Conservation (phyloP, 2,888 invertebrate genomes). For the Malacosoma neustria region DNA sequence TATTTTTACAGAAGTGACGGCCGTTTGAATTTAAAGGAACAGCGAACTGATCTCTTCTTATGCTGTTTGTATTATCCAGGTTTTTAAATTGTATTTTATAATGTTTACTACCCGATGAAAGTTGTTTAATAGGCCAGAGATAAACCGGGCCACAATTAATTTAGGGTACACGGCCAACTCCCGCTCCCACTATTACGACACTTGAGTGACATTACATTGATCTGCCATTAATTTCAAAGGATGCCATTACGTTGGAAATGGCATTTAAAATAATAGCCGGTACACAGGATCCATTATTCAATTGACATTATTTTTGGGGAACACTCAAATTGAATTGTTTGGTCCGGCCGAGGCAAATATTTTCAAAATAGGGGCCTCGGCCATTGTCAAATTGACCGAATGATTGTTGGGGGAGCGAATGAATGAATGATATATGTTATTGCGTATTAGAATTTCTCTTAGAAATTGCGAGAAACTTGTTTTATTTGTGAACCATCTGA, state of each 20-base stretch:
- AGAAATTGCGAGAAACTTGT: too few species aligned
- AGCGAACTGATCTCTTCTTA: too few species aligned
- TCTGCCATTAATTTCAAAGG: not conserved
- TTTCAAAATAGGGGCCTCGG: slow-evolving; percentile 57
- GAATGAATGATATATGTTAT: slow-evolving; percentile 26
- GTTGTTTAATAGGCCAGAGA: too few species aligned
- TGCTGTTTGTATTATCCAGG: too few species aligned
- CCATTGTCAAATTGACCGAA: slow-evolving; percentile 69
- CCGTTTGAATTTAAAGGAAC: too few species aligned
- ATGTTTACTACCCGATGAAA: too few species aligned
- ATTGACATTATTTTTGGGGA: slow-evolving; percentile 55
- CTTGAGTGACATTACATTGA: not conserved
- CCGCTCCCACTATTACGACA: too few species aligned
- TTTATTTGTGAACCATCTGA: too few species aligned
- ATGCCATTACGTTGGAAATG: not conserved
- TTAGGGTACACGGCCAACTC: too few species aligned
- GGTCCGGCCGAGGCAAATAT: slow-evolving; percentile 55
- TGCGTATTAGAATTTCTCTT: slow-evolving; percentile 11
- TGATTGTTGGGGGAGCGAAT: slow-evolving; percentile 46
- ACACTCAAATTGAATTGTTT: slow-evolving; percentile 61
- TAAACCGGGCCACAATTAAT: too few species aligned
- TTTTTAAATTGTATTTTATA: too few species aligned
- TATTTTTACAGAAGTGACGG: too few species aligned
- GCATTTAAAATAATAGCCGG: slow-evolving; percentile 27
- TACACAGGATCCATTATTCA: slow-evolving; percentile 56